Evolutionary conservation across 2,113 vertebrate species (phyloP), one percentile per base, ranked within the genome.

Genomic region (Daphoenositta chrysoptera): DNA sequence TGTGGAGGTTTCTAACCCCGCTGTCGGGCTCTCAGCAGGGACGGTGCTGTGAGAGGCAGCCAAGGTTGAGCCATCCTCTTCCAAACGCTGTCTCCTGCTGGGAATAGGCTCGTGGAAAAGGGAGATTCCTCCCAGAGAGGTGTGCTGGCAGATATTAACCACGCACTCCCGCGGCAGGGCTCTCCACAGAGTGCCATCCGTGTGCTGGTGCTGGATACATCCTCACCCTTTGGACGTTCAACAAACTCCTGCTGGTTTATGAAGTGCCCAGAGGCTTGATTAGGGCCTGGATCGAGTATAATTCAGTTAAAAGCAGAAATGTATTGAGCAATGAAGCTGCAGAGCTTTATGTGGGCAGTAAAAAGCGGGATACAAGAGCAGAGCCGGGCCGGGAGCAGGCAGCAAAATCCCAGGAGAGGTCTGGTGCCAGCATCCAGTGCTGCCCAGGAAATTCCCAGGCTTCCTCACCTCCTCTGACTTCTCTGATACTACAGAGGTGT

Each of bases 21-120:
- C 54, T 47, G 75, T 83, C 93, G 86, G 94, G 51, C 71, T 83
- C 94, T 44, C 90, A 56, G 92, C 85, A n/a, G 94, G 90, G 79
- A 56, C 4, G 33, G 15, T 14, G 79, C 71, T 73, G 63, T 5
- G 27, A n/a, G 18, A 64, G 71, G 86, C 83, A 39, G 89, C 83
- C 60, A 47, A 39, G 93, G 84, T 42, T 89, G 89, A 56, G 75
- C 79, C 76, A 76, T 44, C 44, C 69, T 26, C 35, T 54, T 81
- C 87, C 79, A 31, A 90, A 57, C 0, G 0, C 47, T 1, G 2
- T 42, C 13, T 95, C 92, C 90, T 69, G 66, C 90, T 70, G 89
- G 76, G 90, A 87, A 66, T 13, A 1, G 4, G 11, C 58, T 15
- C 4, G 51, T 45, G 90, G 72, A 6, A 77, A 63, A 64, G 2